Evolutionary conservation across 2,113 vertebrate species (phyloP).

Genomic region (Polyodon spathula): DNA sequence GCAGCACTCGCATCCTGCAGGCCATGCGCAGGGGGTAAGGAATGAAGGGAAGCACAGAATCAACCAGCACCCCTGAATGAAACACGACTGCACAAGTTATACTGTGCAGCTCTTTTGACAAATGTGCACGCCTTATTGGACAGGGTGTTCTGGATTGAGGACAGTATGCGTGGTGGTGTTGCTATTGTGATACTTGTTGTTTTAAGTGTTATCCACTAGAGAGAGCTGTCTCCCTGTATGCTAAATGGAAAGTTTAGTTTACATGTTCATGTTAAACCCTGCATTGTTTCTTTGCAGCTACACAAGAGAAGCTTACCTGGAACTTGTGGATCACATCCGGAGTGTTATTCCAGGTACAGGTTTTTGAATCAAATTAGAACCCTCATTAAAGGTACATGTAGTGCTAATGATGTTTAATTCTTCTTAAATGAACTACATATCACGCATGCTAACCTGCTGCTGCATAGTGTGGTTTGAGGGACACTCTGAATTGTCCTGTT

Average conservation of each 20-base stretch:
- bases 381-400: background rate
- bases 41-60: no score
- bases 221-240: no score
- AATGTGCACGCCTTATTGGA: no score
- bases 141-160: no score
- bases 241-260: background rate
- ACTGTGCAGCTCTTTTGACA: no score
- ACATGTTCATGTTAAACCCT: background rate
- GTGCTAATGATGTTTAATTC: background rate
- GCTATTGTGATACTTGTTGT: no score
- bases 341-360: constrained; percentile 70
- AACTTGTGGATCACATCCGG: constrained; percentile 72
- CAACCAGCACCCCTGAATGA: no score
- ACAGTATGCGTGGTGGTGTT: no score
- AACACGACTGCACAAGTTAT: no score
- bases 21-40: constrained; percentile 86
- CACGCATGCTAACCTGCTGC: background rate
- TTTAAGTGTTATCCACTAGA: no score
- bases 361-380: background rate
- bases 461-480: no score
- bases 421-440: no score
- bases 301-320: constrained; percentile 80
- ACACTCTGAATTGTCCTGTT: background rate
- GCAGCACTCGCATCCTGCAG: constrained; percentile 75
- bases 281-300: constrained; percentile 59